These are phyloP conservation scores for Dioctria linearis DNA, from an alignment of 2,888 invertebrate species.

Conservation along the genomic window DNA sequence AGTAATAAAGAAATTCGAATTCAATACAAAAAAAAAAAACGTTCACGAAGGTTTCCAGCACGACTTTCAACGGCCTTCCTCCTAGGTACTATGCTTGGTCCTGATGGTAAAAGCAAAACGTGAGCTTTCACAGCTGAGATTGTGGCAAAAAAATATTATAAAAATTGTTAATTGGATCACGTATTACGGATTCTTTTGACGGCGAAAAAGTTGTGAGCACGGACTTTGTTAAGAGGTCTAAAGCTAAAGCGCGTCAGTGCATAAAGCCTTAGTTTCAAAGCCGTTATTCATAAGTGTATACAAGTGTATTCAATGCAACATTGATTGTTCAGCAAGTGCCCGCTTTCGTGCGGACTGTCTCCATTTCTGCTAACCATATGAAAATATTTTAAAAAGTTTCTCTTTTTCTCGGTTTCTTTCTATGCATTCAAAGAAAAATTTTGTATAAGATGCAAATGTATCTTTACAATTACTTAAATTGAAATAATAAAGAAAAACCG, in stretches of 20 bases:
- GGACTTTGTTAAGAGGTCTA: slow-evolving; percentile 18
- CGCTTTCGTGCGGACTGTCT: too few relatives aligned
- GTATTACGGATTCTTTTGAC: slow-evolving; percentile 18
- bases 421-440: background rate
- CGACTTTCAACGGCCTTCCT: too few relatives aligned
- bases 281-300: slow-evolving; percentile 1
- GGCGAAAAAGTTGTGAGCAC: background rate
- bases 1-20: too few relatives aligned
- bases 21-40: too few relatives aligned
- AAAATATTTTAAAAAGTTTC: too few relatives aligned
- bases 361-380: too few relatives aligned
- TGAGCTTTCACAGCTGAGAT: background rate
- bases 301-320: background rate
- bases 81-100: too few relatives aligned
- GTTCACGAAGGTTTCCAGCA: too few relatives aligned
- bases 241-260: slow-evolving; percentile 5
- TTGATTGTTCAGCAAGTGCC: background rate
- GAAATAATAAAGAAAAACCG: background rate
- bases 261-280: background rate
- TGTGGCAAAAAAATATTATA: background rate
- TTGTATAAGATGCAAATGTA: slow-evolving; percentile 2
- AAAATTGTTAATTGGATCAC: slow-evolving; percentile 26
- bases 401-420: too few relatives aligned
- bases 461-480: background rate
- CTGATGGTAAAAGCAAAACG: background rate